A percentile compares a stretch with the other conserved stretches of the same genome.
Evolutionary conservation across 2,888 invertebrate genomes (phyloP).

Genomic region (Abrostola tripartita): DNA sequence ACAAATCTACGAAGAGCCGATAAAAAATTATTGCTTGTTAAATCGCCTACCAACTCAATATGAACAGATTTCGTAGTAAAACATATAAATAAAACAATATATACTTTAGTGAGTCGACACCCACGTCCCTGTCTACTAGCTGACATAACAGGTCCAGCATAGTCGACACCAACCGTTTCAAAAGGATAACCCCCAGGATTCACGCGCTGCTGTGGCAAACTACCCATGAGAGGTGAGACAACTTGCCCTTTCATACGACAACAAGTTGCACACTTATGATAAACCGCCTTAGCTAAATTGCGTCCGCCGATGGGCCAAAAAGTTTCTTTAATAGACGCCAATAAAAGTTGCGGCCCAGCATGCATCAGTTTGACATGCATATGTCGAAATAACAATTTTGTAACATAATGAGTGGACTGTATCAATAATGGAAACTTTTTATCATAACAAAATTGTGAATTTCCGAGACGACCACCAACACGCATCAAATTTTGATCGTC

Average conservation of each 20-base stretch:
- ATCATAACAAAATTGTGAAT: conserved; percentile 17
- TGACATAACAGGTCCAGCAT: conserved; percentile 39
- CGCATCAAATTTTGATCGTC: not conserved
- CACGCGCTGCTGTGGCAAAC: conserved; percentile 35
- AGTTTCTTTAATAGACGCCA: conserved; percentile 24
- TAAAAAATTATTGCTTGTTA: conserved; percentile 44
- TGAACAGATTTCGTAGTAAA: conserved; percentile 46
- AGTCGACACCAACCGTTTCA: conserved; percentile 10
- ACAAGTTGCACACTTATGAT: conserved; percentile 40
- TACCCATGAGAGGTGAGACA: conserved; percentile 39
- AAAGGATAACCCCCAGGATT: conserved; percentile 25
- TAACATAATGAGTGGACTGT: conserved; percentile 37
- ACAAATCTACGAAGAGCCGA: conserved; percentile 46
- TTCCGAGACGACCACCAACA: conserved; percentile 1
- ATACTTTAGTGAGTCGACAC: conserved; percentile 46
- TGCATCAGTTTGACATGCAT: conserved; percentile 20
- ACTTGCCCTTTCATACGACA: conserved; percentile 42
- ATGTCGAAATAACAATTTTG: conserved; percentile 27
- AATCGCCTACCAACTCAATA: conserved; percentile 46
- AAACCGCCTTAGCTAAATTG: conserved; percentile 40
- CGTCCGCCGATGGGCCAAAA: conserved; percentile 35
- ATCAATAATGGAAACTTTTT: conserved; percentile 31
- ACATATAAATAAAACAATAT: conserved; percentile 43
- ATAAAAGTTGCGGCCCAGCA: conserved; percentile 32
- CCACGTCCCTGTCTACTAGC: conserved; percentile 41